Conservation (phyloP, 2,797 vertebrate species). For the Pogonophryne albipinna region DNA sequence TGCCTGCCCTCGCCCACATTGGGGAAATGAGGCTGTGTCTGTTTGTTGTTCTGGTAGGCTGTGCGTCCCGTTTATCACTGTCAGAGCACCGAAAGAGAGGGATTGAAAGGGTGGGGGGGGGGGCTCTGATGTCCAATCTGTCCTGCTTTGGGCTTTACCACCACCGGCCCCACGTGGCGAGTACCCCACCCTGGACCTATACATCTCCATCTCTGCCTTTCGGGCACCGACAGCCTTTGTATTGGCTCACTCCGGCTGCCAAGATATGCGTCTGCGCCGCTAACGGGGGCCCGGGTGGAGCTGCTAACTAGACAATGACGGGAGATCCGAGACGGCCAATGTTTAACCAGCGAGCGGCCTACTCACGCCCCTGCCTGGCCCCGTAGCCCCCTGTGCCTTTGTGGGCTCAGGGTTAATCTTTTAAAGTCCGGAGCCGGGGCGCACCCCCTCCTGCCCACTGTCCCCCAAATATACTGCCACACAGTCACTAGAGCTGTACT, state of each 20-base stretch:
- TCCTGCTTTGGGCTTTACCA: conserved; percentile 76
- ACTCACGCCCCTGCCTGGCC: conserved; percentile 71
- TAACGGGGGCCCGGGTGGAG: conserved; percentile 67
- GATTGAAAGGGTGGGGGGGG: conserved; percentile 31
- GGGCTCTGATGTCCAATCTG: conserved; percentile 75
- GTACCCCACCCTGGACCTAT: conserved; percentile 73
- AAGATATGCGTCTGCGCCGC: conserved; percentile 73
- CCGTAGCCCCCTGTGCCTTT: conserved; percentile 70
- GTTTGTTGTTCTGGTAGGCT: conserved; percentile 80
- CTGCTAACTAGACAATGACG: conserved; percentile 83
- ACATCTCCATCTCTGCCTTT: conserved; percentile 83
- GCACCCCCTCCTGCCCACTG: conserved; percentile 70
- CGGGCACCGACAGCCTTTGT: conserved; percentile 76
- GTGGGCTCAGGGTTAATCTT: conserved; percentile 82
- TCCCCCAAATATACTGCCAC: conserved; percentile 77
- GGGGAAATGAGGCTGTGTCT: conserved; percentile 84
- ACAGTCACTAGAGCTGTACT: conserved; percentile 80
- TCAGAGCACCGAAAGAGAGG: conserved; percentile 71
- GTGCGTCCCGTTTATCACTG: conserved; percentile 80
- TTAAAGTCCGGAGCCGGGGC: conserved; percentile 65
- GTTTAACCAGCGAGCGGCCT: conserved; percentile 79
- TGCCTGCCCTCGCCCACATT: conserved; percentile 82
- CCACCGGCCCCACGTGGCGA: conserved; percentile 76
- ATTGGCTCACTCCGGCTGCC: conserved; percentile 79
- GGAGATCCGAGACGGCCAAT: conserved; percentile 71